Conservation (phyloP, 1,140 invertebrate genomes). For the Trichonephila inaurata region DNA sequence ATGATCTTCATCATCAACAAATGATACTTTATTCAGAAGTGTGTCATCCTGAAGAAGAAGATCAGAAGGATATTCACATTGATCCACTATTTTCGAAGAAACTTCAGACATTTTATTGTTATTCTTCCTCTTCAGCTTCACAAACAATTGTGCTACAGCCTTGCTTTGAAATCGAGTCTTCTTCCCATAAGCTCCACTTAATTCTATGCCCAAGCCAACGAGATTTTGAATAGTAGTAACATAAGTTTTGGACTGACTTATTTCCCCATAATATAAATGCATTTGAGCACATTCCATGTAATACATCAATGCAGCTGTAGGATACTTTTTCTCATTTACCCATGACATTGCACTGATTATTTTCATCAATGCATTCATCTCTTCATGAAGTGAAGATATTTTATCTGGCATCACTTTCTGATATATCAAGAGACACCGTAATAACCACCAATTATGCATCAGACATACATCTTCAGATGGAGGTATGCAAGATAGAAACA, state of each 20-base stretch:
- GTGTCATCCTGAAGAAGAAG: slow-evolving; percentile 91
- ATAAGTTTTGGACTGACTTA: slow-evolving; percentile 86
- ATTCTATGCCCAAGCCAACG: slow-evolving; percentile 85
- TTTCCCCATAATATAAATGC: slow-evolving; percentile 88
- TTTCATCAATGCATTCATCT: slow-evolving; percentile 84
- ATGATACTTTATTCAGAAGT: slow-evolving; percentile 88
- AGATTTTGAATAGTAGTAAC: slow-evolving; percentile 85
- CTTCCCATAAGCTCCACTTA: slow-evolving; percentile 90
- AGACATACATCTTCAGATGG: slow-evolving; percentile 81
- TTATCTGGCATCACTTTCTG: slow-evolving; percentile 88
- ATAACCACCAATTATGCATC: slow-evolving; percentile 87
- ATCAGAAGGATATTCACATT: slow-evolving; percentile 81
- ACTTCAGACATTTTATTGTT: slow-evolving; percentile 74
- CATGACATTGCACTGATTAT: slow-evolving; percentile 78
- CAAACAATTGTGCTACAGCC: slow-evolving; percentile 89
- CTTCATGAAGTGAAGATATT: slow-evolving; percentile 85
- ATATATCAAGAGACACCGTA: slow-evolving; percentile 87
- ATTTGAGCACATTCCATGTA: slow-evolving; percentile 87
- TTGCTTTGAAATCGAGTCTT: slow-evolving; percentile 93
- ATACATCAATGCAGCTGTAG: slow-evolving; percentile 84
- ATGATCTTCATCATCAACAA: slow-evolving; percentile 84
- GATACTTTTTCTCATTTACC: slow-evolving; percentile 77
- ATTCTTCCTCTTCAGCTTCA: slow-evolving; percentile 84
- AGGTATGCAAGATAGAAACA: slow-evolving; percentile 84
- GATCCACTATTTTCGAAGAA: slow-evolving; percentile 73